A percentile compares a stretch with the other conserved stretches of the same genome.
Evolutionary conservation across 1,140 invertebrate genomes (phyloP).

Genomic region (Dolichoris vasculosae): DNA sequence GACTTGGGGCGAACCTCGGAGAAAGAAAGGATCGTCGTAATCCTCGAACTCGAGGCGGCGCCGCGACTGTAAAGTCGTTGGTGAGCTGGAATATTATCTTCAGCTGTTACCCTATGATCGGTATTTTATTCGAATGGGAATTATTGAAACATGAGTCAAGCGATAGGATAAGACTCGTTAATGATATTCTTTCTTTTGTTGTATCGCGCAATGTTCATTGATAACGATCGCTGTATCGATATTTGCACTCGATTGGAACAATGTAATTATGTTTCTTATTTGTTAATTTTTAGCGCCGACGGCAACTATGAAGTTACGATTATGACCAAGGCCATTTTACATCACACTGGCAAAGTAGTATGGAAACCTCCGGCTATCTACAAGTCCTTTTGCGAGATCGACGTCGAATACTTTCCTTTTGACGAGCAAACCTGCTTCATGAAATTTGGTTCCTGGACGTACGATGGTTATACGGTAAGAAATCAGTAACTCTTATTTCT

Average conservation of each 20-base stretch:
- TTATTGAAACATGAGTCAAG: too few relatives aligned
- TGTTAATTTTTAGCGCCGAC: slow-evolving; percentile 86
- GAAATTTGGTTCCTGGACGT: slow-evolving; percentile 98
- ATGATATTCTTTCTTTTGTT: too few relatives aligned
- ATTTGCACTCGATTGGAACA: too few relatives aligned
- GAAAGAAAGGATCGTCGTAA: not conserved
- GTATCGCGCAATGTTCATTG: too few relatives aligned
- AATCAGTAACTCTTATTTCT: not conserved
- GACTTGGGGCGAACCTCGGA: not conserved
- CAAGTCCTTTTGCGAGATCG: slow-evolving; percentile 98
- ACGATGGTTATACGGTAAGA: slow-evolving; percentile 91
- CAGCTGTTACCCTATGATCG: not conserved
- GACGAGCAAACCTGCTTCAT: slow-evolving; percentile 97
- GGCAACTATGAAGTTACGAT: slow-evolving; percentile 98
- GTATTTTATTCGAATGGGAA: not conserved
- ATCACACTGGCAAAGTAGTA: slow-evolving; percentile 93
- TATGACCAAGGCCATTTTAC: slow-evolving; percentile 95
- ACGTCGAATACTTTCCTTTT: slow-evolving; percentile 97
- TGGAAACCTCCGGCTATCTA: slow-evolving; percentile 99
- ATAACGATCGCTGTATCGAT: too few relatives aligned
- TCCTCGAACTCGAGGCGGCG: not conserved
- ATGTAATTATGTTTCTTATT: not conserved
- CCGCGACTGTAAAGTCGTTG: not conserved
- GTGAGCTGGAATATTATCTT: not conserved
- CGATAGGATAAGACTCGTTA: too few relatives aligned